Base-by-base conservation (phyloP, 2,888 invertebrate species). In the Tupiocoris notatus region DNA sequence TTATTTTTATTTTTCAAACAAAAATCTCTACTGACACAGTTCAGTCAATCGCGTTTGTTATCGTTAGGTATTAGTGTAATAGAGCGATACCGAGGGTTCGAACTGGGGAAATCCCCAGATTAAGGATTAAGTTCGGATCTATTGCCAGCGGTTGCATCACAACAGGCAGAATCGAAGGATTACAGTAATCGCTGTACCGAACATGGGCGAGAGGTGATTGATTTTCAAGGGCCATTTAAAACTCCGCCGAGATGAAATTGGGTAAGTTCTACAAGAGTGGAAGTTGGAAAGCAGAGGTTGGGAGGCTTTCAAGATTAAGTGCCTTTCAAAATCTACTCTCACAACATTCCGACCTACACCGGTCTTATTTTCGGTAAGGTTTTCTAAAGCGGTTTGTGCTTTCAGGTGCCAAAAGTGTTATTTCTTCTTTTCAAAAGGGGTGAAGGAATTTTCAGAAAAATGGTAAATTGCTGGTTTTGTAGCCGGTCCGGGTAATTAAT, bases 271-370 rank as follows among this genome's bases (percentile, higher is more conserved):
- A 39, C 39, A n/a, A n/a, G n/a, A n/a, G n/a, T n/a, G n/a, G 39
- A 39, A 3, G 39, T 39, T 39, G 39, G 39, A 12, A 3, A 39
- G 39, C n/a, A n/a, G n/a, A n/a, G 16, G 67, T 67, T 54, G 67
- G 24, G 59, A 17, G 70, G 70, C 70, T 70, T 70, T 70, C 24
- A 70, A 70, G 70, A 54, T 70, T 70, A 70, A 70, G 59, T 17
- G 59, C 56, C 70, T 39, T 39, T 39, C 39, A 39, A 39, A 7
- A 39, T 39, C 39, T n/a, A n/a, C n/a, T n/a, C 39, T 39, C 39
- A 12, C 39, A 39, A 39, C 39, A 39, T 12, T 12, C 6, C 39
- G 39, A 39, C 39, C 39, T 39, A 39, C 39, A 12, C 6, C 39
- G 39, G 12, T 39, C 6, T 39, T 39, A 3, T 39, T 39, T 39